Conservation (phyloP, 1,140 invertebrate species). For the Lordiphosa mommai region DNA sequence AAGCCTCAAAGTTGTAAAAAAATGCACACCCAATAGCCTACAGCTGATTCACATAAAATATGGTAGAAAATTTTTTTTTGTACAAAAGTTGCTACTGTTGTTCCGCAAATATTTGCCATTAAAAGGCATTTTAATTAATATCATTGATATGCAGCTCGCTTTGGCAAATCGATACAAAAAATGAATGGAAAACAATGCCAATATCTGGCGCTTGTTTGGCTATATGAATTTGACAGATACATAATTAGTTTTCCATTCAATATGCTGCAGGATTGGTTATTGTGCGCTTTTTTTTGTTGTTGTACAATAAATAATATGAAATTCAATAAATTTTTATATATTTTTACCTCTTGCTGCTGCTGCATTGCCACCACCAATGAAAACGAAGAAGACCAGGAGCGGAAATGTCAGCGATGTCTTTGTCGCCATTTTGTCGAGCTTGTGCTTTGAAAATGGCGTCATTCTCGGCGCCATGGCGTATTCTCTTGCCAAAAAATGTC, state of each 20-base stretch:
- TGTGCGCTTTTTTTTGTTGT: background rate
- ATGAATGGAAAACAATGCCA: conserved; percentile 25
- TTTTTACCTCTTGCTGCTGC: conserved; percentile 62
- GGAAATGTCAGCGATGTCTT: conserved; percentile 35
- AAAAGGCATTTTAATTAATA: conserved; percentile 30
- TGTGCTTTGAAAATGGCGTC: conserved; percentile 56
- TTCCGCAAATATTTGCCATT: no score
- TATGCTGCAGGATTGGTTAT: conserved; percentile 35
- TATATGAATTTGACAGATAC: conserved; percentile 61
- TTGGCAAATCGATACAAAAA: conserved; percentile 9
- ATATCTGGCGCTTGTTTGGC: conserved; percentile 26
- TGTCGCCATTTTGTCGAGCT: conserved; percentile 71
- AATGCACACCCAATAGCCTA: no score
- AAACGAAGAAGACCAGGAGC: conserved; percentile 45
- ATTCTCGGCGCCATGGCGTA: conserved; percentile 71
- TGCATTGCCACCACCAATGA: conserved; percentile 73
- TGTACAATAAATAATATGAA: conserved; percentile 20
- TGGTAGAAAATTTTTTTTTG: no score
- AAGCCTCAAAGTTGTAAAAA: no score
- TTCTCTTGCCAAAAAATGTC: conserved; percentile 72
- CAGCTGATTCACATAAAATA: no score
- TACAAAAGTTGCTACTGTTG: no score
- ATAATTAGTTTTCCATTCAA: conserved; percentile 61
- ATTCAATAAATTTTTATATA: conserved; percentile 45
- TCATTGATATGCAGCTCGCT: conserved; percentile 35